Percentiles rank a stretch among this genome's conserved stretches.
Conservation (phyloP, 2,888 invertebrate species). For the Aproaerema taeniolella region DNA sequence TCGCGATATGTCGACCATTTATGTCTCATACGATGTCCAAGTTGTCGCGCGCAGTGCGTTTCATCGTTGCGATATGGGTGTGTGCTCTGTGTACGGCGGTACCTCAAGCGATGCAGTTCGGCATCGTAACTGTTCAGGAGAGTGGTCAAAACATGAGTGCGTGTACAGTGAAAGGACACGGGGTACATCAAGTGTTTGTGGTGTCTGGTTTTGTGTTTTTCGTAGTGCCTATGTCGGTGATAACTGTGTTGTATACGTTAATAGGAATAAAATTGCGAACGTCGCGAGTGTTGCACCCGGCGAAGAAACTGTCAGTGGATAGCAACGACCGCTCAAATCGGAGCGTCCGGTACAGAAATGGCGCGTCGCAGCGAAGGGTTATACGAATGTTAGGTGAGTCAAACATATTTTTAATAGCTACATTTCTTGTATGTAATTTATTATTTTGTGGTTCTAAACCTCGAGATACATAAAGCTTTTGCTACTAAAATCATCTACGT, state of each 20-base stretch:
- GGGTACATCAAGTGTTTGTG: slow-evolving; percentile 84
- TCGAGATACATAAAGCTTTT: no score
- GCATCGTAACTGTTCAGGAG: slow-evolving; percentile 76
- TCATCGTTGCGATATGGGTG: slow-evolving; percentile 87
- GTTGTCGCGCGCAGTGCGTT: slow-evolving; percentile 87
- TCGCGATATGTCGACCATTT: slow-evolving; percentile 92
- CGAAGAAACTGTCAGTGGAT: slow-evolving; percentile 74
- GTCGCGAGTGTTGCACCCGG: slow-evolving; percentile 78
- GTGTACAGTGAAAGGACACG: slow-evolving; percentile 78
- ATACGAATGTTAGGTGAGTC: slow-evolving; percentile 89
- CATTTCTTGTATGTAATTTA: no score
- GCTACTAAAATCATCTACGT: no score
- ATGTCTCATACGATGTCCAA: slow-evolving; percentile 90
- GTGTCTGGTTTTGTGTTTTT: slow-evolving; percentile 90
- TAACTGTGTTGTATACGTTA: slow-evolving; percentile 87
- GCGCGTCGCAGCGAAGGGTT: slow-evolving; percentile 79
- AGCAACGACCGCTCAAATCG: slow-evolving; percentile 51
- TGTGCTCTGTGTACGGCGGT: slow-evolving; percentile 84
- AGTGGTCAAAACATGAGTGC: slow-evolving; percentile 66
- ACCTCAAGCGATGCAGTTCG: slow-evolving; percentile 89
- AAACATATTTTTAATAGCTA: slow-evolving; percentile 2
- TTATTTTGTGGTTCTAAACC: no score
- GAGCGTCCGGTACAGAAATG: slow-evolving; percentile 69
- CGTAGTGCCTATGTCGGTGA: slow-evolving; percentile 90
- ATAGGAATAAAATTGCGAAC: slow-evolving; percentile 85